Conservation (phyloP, 2,888 invertebrate species). For the Gandaritis pyraliata region DNA sequence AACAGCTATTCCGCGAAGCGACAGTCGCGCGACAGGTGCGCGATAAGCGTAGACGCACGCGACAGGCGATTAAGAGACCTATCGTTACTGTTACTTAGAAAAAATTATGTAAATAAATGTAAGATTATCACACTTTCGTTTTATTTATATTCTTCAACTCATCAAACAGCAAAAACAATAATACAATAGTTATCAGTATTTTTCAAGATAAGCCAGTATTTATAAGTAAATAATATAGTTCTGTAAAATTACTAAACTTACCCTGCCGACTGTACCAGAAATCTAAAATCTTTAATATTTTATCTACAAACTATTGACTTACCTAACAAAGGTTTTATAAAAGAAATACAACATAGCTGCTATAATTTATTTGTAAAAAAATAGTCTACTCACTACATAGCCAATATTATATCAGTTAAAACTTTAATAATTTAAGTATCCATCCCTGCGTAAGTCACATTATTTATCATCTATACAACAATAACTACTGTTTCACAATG, state of each 20-base stretch:
- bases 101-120: conserved; percentile 38
- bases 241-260: too few relatives aligned
- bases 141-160: not conserved
- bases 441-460: conserved; percentile 85
- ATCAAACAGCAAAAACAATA: too few relatives aligned
- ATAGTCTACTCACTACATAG: conserved; percentile 88
- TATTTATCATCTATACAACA: conserved; percentile 84
- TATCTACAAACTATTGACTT: too few relatives aligned
- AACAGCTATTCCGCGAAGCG: conserved; percentile 91
- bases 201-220: too few relatives aligned
- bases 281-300: too few relatives aligned
- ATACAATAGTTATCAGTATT: too few relatives aligned
- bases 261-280: too few relatives aligned
- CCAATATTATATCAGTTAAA: conserved; percentile 85
- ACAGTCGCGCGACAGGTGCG: conserved; percentile 84
- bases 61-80: conserved; percentile 87
- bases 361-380: conserved; percentile 89
- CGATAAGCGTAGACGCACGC: conserved; percentile 81
- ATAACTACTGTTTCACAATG: conserved; percentile 81
- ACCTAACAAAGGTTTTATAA: not conserved
- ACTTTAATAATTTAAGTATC: conserved; percentile 85
- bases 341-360: conserved; percentile 70
- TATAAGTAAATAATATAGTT: too few relatives aligned
- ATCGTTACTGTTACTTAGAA: conserved; percentile 73
- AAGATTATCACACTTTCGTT: not conserved